These are phyloP conservation scores for Arge pagana DNA, from an alignment of 2,888 invertebrate genomes.

Conservation along the genomic window DNA sequence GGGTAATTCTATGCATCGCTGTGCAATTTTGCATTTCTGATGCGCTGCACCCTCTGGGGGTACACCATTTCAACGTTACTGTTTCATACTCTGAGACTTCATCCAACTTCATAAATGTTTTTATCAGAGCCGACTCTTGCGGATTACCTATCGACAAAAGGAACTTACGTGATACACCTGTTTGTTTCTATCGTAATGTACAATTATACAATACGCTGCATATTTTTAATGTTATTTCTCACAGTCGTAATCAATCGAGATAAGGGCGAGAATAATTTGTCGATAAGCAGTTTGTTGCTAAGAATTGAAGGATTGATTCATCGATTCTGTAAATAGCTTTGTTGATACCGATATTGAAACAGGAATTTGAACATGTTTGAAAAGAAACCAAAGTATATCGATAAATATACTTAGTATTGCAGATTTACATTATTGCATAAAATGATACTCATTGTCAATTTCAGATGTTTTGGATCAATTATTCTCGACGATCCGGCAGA, in stretches of 20 bases:
- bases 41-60: constrained; percentile 85
- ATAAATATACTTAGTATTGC: no score
- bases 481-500: no score
- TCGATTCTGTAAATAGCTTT: no score
- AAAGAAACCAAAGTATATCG: no score
- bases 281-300: no score
- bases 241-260: constrained; percentile 51
- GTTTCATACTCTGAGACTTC: constrained; percentile 81
- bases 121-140: constrained; percentile 67
- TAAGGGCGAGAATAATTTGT: no score
- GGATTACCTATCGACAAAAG: constrained; percentile 61
- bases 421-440: no score
- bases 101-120: constrained; percentile 65
- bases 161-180: constrained; percentile 1
- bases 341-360: no score
- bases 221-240: constrained; percentile 31
- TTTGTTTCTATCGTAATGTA: constrained; percentile 1
- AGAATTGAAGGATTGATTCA: no score
- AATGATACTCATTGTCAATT: constrained; percentile 65
- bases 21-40: constrained; percentile 82
- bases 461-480: no score
- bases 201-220: neutral
- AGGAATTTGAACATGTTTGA: no score
- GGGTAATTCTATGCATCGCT: constrained; percentile 88
- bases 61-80: constrained; percentile 95